A percentile compares a stretch with the other conserved stretches of the same genome.
These are phyloP conservation scores for Hyaena hyaena DNA, from an alignment of 2,113 vertebrate genomes.

Conservation along the genomic window DNA sequence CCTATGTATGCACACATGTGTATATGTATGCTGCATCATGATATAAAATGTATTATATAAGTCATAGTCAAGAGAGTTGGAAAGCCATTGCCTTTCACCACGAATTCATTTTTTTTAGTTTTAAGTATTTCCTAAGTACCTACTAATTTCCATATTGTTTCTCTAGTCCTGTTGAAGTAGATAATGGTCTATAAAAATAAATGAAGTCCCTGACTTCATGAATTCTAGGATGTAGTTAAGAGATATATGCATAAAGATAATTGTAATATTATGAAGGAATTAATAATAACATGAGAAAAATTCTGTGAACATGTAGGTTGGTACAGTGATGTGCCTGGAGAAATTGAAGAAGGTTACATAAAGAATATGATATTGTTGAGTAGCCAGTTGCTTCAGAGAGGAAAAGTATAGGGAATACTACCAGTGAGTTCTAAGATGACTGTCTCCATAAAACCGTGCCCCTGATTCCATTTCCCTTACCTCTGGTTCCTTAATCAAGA, in stretches of 20 bases:
- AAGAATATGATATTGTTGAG: background rate
- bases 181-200: slow-evolving; percentile 38
- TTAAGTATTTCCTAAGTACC: background rate
- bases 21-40: background rate
- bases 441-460: background rate
- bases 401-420: background rate
- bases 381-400: background rate
- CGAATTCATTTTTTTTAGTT: background rate
- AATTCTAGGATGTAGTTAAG: background rate
- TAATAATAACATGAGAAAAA: slow-evolving; percentile 27
- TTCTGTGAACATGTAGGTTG: background rate
- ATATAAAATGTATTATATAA: background rate
- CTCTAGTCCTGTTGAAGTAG: background rate
- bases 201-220: background rate
- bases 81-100: background rate
- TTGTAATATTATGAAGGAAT: background rate
- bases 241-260: background rate
- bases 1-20: background rate
- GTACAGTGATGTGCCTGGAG: background rate
- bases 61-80: background rate
- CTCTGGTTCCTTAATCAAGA: background rate
- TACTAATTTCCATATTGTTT: slow-evolving; percentile 36
- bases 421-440: background rate
- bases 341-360: background rate
- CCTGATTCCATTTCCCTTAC: background rate